Percentiles rank a stretch among this genome's conserved stretches.
Evolutionary conservation across 2,113 vertebrate genomes (phyloP).

Genomic region (Bufo bufo): DNA sequence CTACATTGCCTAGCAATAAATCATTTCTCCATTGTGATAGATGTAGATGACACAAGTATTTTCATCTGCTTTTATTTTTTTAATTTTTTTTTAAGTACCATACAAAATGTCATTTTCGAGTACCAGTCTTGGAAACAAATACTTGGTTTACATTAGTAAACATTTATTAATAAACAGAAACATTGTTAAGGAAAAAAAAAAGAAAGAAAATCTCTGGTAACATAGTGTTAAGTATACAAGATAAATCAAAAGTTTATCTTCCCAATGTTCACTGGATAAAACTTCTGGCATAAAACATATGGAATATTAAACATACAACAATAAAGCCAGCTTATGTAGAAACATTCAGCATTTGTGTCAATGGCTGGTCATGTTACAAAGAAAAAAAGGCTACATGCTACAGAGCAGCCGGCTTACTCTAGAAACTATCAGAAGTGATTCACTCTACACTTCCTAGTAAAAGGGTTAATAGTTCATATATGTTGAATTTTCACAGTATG

Average conservation of each 20-base stretch:
- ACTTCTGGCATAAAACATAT: constrained; percentile 18
- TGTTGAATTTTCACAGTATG: constrained; percentile 65
- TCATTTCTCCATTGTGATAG: neutral
- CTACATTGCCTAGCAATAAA: neutral
- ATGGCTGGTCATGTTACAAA: constrained; percentile 12
- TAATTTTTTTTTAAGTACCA: constrained; percentile 73
- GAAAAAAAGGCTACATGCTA: neutral
- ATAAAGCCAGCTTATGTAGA: constrained; percentile 48
- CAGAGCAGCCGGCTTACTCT: neutral
- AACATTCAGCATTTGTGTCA: neutral
- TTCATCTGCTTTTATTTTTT: constrained; percentile 66
- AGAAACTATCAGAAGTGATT: neutral
- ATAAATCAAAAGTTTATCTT: constrained; percentile 17
- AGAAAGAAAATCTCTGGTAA: constrained; percentile 31
- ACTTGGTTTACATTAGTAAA: constrained; percentile 72
- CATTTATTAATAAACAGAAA: constrained; percentile 56
- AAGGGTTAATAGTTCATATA: constrained; percentile 55
- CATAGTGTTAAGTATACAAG: constrained; percentile 28
- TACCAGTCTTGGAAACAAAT: constrained; percentile 77
- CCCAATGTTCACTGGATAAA: neutral
- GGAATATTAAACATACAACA: constrained; percentile 31
- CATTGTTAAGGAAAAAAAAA: constrained; percentile 12
- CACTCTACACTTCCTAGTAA: constrained; percentile 10
- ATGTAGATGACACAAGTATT: neutral
- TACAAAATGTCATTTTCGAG: constrained; percentile 76